Conservation (phyloP, 2,113 vertebrate genomes). For the Oryzias woworae region DNA sequence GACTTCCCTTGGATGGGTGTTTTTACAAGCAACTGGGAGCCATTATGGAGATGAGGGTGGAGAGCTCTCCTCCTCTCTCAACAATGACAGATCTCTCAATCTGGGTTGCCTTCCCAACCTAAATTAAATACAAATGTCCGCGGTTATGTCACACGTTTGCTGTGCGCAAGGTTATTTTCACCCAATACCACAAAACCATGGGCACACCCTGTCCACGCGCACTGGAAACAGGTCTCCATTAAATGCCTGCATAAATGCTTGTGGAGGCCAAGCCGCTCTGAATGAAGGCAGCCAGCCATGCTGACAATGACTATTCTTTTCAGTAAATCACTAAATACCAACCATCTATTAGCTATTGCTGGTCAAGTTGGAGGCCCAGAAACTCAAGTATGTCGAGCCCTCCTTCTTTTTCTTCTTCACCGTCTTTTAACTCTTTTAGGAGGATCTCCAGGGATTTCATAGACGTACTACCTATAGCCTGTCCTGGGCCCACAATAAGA, state of each 20-base stretch:
- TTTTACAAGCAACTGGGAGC: constrained; percentile 81
- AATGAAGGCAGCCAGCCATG: neutral
- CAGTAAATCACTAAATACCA: too few relatives aligned
- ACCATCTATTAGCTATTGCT: too few relatives aligned
- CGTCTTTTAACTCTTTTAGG: too few relatives aligned
- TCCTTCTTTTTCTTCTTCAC: too few relatives aligned
- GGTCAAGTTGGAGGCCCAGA: too few relatives aligned
- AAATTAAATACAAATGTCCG: constrained; percentile 80
- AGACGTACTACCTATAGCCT: too few relatives aligned
- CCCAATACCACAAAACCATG: constrained; percentile 6
- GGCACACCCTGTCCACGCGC: neutral
- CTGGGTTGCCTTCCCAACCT: constrained; percentile 58
- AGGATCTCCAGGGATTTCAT: too few relatives aligned
- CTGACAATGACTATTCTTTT: too few relatives aligned
- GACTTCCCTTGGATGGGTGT: constrained; percentile 69
- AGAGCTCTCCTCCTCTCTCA: constrained; percentile 65
- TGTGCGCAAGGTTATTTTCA: constrained; percentile 18
- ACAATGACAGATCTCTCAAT: constrained; percentile 75
- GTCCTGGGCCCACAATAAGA: too few relatives aligned
- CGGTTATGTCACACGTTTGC: constrained; percentile 37
- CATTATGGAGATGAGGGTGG: constrained; percentile 78
- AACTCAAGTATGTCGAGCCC: too few relatives aligned
- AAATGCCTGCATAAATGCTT: neutral
- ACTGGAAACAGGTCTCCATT: neutral
- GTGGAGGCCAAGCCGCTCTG: neutral